Base-by-base conservation (phyloP, 2,888 invertebrate species). In the Cremastinae sp. region DNA sequence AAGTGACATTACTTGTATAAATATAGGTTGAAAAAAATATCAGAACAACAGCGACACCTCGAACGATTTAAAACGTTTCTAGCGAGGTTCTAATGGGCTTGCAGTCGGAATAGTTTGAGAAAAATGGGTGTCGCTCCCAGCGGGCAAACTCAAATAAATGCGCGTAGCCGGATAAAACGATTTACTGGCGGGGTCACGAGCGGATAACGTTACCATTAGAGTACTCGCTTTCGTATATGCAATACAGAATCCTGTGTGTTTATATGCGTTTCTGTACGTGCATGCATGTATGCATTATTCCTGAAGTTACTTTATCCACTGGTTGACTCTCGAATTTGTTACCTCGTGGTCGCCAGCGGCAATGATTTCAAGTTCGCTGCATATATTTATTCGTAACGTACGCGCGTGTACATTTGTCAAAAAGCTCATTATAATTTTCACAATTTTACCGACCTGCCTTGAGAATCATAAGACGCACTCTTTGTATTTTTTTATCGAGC, bases 101-200 rank as follows among this genome's bases (percentile, higher is more conserved):
- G 82, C 84, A 81, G 84, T 83, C 82, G 85, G 82, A 84, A 85
- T 85, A 85, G 85, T 85, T 87, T 83, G 72, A 85, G 84, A 87
- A 87, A 87, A 87, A 86, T 87, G 83, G 82, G 81, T 80, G 72
- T 74, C 75, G 74, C 75, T 70, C 80, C 82, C 79, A 79, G 77
- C 80, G 82, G 82, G 82, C 80, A 80, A 83, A 85, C 84, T 86
- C 83, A 83, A 87, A 86, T 84, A 87, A 86, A 86, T 83, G 83
- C 81, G 79, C 80, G 78, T 69, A 76, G 66, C 75, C 74, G 83
- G 84, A 86, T 85, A 85, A 84, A 85, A 85, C 85, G 85, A 86
- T 87, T 86, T 86, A 87, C 83, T 79, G 83, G 78, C 79, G 79
- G 74, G 78, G 78, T 78, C 80, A 79, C 82, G 79, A 82, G 79